Evolutionary conservation across 2,888 invertebrate species (phyloP), one percentile per base, ranked within the genome.

Genomic region (Lithodes maja): DNA sequence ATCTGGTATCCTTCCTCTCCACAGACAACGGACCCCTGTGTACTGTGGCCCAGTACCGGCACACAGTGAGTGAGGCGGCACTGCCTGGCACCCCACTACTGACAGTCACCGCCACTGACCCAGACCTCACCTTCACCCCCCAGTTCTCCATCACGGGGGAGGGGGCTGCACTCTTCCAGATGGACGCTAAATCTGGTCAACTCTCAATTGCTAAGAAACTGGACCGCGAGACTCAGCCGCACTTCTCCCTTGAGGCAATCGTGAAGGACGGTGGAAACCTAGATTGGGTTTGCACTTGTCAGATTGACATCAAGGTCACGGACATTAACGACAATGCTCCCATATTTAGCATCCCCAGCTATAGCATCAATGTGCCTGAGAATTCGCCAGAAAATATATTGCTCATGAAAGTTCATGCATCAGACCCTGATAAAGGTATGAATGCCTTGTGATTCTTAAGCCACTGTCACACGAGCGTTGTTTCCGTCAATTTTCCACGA

Each of bases 351-450:
- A 87, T 92, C 92, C 97, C 97, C 93, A 94, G 95, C 68, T 98
- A 97, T 94, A 96, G 96, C 92, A 96, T 97, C 71, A 96, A 97
- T 91, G 95, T 98, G 92, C 96, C 97, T 1, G 98, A 98, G 94
- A 97, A 98, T 94, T 97, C 97, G 0, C 97, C 97, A 93, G 95
- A 97, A n/a, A 97, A 97, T 85, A 97, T 97, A 1, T 94, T 98
- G 52, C 96, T 98, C 5, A 97, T 97, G 0, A 98, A 98, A 95
- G 96, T 98, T 9, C 97, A 97, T 93, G 97, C 98, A 3, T 94
- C 95, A 92, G 98, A 98, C 92, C 95, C 95, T 55, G 98, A 98
- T 94, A 96, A 96, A 78, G 97, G 96, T 94, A 93, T 92, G 92
- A 74, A 1, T 2, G 33, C 33, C 33, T 33, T 33, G 33, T 33